Evolutionary conservation across 2,797 vertebrate genomes (phyloP).

Genomic region (Acestrorhynchus altus): DNA sequence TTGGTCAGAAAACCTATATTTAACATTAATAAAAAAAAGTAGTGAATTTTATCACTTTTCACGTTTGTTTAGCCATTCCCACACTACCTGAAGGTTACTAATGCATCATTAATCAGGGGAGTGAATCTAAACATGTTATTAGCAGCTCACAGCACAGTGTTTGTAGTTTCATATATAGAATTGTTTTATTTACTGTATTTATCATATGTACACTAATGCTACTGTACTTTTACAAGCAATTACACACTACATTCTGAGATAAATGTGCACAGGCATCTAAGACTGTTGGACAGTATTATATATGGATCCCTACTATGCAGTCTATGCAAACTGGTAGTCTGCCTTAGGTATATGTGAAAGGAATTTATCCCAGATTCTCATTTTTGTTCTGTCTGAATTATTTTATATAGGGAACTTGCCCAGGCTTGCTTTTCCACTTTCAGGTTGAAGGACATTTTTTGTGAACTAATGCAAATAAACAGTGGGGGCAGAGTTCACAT

Average conservation of each 20-base stretch:
- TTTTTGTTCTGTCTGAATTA: slow-evolving; percentile 29
- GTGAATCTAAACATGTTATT: too few relatives aligned
- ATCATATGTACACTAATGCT: too few relatives aligned
- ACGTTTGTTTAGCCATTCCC: too few relatives aligned
- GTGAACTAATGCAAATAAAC: slow-evolving; percentile 53
- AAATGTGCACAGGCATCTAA: too few relatives aligned
- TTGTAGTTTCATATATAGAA: too few relatives aligned
- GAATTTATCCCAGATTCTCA: slow-evolving; percentile 15
- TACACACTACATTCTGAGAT: neutral
- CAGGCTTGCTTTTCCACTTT: slow-evolving; percentile 33
- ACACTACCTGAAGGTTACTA: neutral
- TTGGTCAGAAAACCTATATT: too few relatives aligned
- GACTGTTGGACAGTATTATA: too few relatives aligned
- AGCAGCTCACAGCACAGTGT: too few relatives aligned
- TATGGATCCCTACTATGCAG: neutral
- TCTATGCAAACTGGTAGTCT: neutral
- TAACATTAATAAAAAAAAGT: too few relatives aligned
- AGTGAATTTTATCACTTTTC: too few relatives aligned
- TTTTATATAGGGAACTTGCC: slow-evolving; percentile 40
- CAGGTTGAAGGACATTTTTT: slow-evolving; percentile 33
- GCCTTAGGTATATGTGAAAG: neutral
- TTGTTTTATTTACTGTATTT: too few relatives aligned
- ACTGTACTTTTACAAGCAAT: neutral
- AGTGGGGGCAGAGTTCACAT: slow-evolving; percentile 49
- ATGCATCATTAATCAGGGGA: too few relatives aligned